phyloP scores from a whole-genome alignment of 2,888 invertebrate species.

The Lomographa bimaculata region DNA sequence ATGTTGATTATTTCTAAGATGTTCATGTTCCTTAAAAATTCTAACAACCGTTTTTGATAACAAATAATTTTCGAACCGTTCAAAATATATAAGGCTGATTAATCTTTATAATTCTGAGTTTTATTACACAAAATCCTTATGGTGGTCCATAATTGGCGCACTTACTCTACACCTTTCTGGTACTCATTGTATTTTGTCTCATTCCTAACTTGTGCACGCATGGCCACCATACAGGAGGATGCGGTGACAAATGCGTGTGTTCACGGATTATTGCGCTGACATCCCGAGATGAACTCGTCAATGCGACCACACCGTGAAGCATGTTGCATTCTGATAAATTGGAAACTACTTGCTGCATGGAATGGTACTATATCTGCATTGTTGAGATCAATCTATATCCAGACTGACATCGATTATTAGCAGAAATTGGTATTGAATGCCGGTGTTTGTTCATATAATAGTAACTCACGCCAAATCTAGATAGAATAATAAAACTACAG shows the following conservation, averaged over 20 bases:
- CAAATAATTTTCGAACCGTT: constrained; percentile 19
- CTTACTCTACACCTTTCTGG: too few species aligned
- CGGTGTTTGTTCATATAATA: too few species aligned
- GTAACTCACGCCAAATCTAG: too few species aligned
- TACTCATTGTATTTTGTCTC: too few species aligned
- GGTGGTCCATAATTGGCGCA: constrained; percentile 12
- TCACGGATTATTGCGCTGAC: constrained; percentile 72
- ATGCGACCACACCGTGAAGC: constrained; percentile 29
- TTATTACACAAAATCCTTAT: constrained; percentile 10
- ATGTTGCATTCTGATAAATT: constrained; percentile 5
- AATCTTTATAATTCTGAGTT: constrained; percentile 14
- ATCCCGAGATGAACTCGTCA: constrained; percentile 62
- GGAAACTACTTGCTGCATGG: not conserved
- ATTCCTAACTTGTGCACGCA: constrained; percentile 6
- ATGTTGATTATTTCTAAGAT: constrained; percentile 28
- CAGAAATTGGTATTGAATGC: too few species aligned
- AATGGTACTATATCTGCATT: not conserved
- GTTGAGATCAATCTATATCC: too few species aligned
- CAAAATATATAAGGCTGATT: constrained; percentile 24
- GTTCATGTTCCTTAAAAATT: constrained; percentile 22
- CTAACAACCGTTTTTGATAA: constrained; percentile 16
- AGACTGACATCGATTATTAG: too few species aligned
- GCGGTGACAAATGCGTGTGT: constrained; percentile 72
- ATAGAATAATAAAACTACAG: too few species aligned
- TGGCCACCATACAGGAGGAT: constrained; percentile 69